Percentiles rank a stretch among this genome's conserved stretches.
These are phyloP conservation scores for Canis aureus DNA, from an alignment of 2,113 vertebrate species.

Conservation along the genomic window DNA sequence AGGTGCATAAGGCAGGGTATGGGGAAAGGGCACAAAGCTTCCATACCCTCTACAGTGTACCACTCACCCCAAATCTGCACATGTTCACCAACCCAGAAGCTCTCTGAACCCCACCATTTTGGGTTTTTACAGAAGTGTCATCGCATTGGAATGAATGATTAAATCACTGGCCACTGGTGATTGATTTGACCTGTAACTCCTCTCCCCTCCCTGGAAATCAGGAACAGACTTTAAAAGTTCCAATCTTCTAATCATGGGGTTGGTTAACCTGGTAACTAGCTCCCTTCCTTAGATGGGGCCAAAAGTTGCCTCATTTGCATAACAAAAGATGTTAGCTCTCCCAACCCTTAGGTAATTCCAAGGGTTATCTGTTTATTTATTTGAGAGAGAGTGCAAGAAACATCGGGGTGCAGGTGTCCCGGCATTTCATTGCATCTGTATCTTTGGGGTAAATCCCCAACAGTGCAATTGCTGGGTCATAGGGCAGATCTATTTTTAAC, in stretches of 20 bases:
- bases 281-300: not conserved
- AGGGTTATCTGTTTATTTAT: not conserved
- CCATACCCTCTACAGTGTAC: not conserved
- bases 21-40: not conserved
- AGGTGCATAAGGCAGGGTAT: not conserved
- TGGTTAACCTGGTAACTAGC: not conserved
- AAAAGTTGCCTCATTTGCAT: not conserved
- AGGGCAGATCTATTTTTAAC: too few relatives aligned
- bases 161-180: not conserved
- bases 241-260: not conserved
- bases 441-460: too few relatives aligned
- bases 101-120: not conserved
- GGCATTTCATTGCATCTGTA: too few relatives aligned
- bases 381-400: not conserved
- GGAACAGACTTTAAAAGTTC: not conserved
- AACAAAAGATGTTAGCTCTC: not conserved
- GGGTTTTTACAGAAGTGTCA: not conserved
- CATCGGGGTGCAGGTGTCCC: too few relatives aligned
- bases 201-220: not conserved
- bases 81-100: too few relatives aligned
- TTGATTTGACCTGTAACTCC: not conserved
- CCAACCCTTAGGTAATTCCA: not conserved
- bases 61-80: too few relatives aligned
- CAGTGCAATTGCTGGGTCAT: too few relatives aligned
- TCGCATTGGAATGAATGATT: not conserved